A percentile compares a stretch with the other conserved stretches of the same genome.
Conservation (phyloP, 2,797 vertebrate species). For the Siniperca obscura region DNA sequence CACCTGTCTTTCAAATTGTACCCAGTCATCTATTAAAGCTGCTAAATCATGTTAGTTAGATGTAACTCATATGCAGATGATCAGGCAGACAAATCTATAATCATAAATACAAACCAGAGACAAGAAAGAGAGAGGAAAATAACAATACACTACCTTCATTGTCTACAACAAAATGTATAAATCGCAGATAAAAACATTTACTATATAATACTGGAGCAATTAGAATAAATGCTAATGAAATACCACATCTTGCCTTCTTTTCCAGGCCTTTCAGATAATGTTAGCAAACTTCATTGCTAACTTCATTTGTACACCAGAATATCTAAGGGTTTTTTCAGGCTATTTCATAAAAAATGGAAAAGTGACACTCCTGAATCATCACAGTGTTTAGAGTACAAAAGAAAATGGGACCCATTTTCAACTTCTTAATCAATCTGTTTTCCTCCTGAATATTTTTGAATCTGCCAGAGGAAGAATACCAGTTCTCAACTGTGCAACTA, state of each 20-base stretch:
- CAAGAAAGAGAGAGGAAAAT: neutral
- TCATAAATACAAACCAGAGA: neutral
- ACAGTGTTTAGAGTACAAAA: too few relatives aligned
- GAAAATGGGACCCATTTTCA: too few relatives aligned
- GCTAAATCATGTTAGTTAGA: constrained; percentile 1
- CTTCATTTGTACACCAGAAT: neutral
- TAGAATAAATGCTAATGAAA: too few relatives aligned
- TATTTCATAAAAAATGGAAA: neutral
- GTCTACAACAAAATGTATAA: neutral
- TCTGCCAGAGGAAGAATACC: too few relatives aligned
- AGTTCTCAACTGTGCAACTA: neutral
- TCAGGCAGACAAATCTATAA: constrained; percentile 9
- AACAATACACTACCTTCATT: neutral
- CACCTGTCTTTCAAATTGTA: constrained; percentile 57
- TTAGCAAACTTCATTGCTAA: too few relatives aligned
- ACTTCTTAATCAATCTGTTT: too few relatives aligned
- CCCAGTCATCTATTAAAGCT: constrained; percentile 11
- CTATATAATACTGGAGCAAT: neutral
- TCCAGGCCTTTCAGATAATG: too few relatives aligned
- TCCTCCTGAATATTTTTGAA: too few relatives aligned
- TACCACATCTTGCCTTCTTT: too few relatives aligned
- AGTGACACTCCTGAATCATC: too few relatives aligned
- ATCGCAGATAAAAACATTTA: neutral
- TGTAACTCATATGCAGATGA: constrained; percentile 14
- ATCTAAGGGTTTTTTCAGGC: neutral